phyloP scores from a whole-genome alignment of 2,113 vertebrate species.

The Dicerorhinus sumatrensis region DNA sequence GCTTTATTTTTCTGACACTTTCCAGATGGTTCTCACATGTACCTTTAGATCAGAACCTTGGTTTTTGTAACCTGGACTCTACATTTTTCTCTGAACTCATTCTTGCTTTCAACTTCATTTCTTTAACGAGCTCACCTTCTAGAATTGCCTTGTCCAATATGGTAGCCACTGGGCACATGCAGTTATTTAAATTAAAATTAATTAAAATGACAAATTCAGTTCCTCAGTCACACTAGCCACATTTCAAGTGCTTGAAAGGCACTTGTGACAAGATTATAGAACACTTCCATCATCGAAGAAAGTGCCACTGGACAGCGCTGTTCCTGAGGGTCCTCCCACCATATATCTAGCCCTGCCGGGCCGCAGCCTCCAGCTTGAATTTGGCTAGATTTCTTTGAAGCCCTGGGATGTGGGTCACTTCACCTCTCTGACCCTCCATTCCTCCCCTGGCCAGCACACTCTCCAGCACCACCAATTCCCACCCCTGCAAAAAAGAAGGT shows the following conservation, averaged over 20 bases:
- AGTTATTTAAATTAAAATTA: background rate
- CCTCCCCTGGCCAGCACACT: background rate
- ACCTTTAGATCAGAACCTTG: background rate
- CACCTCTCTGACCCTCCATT: background rate
- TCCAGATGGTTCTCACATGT: background rate
- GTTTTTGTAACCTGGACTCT: background rate
- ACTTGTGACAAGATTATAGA: background rate
- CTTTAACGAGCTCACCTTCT: background rate
- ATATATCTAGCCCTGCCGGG: too few species aligned
- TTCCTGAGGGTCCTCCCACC: background rate
- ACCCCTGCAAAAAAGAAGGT: background rate
- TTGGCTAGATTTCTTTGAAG: background rate
- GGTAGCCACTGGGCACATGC: background rate
- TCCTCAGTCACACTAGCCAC: background rate
- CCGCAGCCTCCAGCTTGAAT: background rate
- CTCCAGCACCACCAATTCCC: background rate
- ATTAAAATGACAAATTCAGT: background rate
- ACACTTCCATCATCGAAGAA: background rate
- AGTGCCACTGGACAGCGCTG: background rate
- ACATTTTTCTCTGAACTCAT: background rate
- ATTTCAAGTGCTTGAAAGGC: background rate
- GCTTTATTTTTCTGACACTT: background rate
- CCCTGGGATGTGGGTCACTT: background rate
- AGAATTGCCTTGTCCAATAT: background rate
- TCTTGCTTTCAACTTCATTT: background rate